phyloP scores from a whole-genome alignment of 2,113 vertebrate species.

The Lynx canadensis region DNA sequence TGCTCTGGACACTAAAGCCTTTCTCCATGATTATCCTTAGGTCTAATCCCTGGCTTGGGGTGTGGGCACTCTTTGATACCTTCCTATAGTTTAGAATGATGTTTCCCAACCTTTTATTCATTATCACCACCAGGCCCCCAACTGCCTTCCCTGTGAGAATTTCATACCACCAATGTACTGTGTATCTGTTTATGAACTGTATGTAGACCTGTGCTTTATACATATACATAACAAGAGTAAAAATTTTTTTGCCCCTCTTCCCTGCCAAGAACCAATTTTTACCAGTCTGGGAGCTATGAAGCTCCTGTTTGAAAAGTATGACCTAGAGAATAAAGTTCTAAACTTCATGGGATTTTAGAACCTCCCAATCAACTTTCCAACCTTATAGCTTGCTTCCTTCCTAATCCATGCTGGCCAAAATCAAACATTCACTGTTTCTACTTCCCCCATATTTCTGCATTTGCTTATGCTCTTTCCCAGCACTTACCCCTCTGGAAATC shows the following conservation, averaged over 20 bases:
- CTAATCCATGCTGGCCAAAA: background rate
- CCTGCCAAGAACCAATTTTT: background rate
- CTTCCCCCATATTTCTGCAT: background rate
- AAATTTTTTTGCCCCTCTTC: background rate
- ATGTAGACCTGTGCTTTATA: background rate
- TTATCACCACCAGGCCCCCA: background rate
- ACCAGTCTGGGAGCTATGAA: background rate
- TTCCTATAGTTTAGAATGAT: background rate
- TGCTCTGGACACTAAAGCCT: background rate
- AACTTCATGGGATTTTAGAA: background rate
- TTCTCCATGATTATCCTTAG: background rate
- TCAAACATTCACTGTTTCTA: accelerated
- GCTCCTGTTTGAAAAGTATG: background rate
- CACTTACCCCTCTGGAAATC: background rate
- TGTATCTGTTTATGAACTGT: background rate
- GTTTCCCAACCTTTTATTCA: background rate
- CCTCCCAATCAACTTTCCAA: background rate
- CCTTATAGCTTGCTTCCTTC: background rate
- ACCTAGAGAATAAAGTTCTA: background rate
- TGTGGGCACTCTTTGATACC: background rate
- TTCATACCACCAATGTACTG: background rate
- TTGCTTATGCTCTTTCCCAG: background rate
- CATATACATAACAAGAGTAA: background rate
- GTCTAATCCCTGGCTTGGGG: background rate
- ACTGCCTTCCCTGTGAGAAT: background rate